A percentile compares a stretch with the other conserved stretches of the same genome.
Conservation (phyloP, 2,797 vertebrate species). For the Chelonia mydas region DNA sequence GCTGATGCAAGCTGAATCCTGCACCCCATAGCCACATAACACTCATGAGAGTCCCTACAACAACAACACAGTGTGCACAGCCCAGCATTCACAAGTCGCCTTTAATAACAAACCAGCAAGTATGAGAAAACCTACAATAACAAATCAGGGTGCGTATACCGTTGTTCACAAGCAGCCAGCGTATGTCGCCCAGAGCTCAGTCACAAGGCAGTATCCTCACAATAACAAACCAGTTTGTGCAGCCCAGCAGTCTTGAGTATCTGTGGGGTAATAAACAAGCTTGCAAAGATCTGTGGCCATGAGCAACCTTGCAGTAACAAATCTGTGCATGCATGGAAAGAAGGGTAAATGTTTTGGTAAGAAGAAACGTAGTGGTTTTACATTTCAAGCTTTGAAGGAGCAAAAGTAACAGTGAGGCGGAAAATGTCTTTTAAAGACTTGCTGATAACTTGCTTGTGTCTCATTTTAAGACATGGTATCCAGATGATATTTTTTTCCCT, state of each 20-base stretch:
- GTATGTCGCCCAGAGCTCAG: not conserved
- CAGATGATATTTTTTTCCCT: not conserved
- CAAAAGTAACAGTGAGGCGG: not conserved
- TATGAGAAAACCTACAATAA: not conserved
- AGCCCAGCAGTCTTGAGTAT: not conserved
- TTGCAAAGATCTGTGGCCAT: not conserved
- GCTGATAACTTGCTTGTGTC: not conserved
- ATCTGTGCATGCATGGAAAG: not conserved
- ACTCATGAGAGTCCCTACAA: not conserved
- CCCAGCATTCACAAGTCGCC: not conserved
- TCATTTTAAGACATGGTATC: not conserved
- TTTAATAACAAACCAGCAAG: not conserved
- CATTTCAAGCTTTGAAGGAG: not conserved
- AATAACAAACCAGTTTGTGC: not conserved
- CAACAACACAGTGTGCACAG: not conserved
- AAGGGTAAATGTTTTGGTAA: not conserved
- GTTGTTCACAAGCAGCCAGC: not conserved
- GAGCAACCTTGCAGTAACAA: not conserved
- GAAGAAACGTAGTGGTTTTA: not conserved
- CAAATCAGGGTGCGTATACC: not conserved
- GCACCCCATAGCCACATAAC: not conserved
- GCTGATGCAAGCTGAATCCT: not conserved
- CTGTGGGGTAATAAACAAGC: not conserved
- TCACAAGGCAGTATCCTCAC: not conserved
- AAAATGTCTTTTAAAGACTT: not conserved